Base-by-base conservation (phyloP, 2,888 invertebrate genomes). In the Ametastegia equiseti region DNA sequence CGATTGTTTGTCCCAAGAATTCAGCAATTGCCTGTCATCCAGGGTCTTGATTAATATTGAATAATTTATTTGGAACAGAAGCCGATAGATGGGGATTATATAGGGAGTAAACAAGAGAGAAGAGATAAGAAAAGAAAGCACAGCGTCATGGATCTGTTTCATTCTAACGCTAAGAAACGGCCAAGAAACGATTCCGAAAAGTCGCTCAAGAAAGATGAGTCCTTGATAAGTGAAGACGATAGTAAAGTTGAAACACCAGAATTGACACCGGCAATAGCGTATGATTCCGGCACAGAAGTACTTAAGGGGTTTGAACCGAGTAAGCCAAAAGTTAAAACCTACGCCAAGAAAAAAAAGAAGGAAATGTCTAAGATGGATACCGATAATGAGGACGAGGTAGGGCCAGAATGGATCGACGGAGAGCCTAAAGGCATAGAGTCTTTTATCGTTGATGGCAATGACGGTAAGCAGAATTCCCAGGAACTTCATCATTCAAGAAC, bases 41-140 rank as follows among this genome's bases (percentile, higher is more conserved):
- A 60, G 30, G 6, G 30, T 30, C 23, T 60, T 27, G 13, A 30
- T 30, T 60, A 27, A 30, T 0, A 60, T 15, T 60, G 9, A 9
- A 30, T 5, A 27, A 60, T 60, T 30, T 60, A 0, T 60, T 30
- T 15, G 27, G 30, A 57, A 63, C 60, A 78, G 78, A 78, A 63
- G 45, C 60, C 78, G 42, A 30, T 78, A 19, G 78, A 78, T 45
- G 78, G 78, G 27, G 75, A 75, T 5, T 91, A 91, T 30, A 89
- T 92, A 83, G 92, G 93, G 65, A 94, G 95, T 0, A 96, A 96
- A 89, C 95, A 95, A 87, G 96, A 96, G 87, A 92, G 96, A 0
- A 93, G 95, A 5, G 95, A 95, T 87, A 94, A 94, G 88, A 96
- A 96, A 90, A 92, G 95, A 5, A 96, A 95, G 87, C 91, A 95